phyloP scores from a whole-genome alignment of 1,140 invertebrate species.

The Lucilia cuprina region DNA sequence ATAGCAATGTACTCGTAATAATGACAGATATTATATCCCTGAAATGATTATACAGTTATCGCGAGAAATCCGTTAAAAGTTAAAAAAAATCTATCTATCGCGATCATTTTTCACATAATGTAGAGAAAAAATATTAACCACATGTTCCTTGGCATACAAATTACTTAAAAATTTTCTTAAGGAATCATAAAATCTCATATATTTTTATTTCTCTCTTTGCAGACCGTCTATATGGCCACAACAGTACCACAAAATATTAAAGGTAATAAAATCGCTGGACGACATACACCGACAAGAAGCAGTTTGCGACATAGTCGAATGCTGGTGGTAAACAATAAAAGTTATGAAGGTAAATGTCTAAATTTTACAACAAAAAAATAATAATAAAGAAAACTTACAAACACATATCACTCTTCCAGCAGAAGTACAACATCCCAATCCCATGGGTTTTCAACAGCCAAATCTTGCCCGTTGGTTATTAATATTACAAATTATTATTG shows the following conservation, averaged over 20 bases:
- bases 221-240: conserved; percentile 66
- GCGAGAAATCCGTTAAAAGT: too few relatives aligned
- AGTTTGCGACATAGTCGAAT: conserved; percentile 75
- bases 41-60: too few relatives aligned
- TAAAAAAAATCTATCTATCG: too few relatives aligned
- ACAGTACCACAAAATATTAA: conserved; percentile 76
- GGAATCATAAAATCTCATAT: too few relatives aligned
- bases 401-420: neutral
- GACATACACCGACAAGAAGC: conserved; percentile 75
- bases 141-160: too few relatives aligned
- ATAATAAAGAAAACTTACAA: too few relatives aligned
- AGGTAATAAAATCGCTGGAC: conserved; percentile 68
- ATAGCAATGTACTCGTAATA: too few relatives aligned
- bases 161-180: too few relatives aligned
- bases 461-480: conserved; percentile 67
- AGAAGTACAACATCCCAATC: conserved; percentile 51
- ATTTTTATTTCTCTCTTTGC: neutral
- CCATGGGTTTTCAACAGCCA: conserved; percentile 64
- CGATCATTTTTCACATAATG: too few relatives aligned
- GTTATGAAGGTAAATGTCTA: conserved; percentile 64
- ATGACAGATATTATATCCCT: too few relatives aligned
- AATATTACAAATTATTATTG: conserved; percentile 67
- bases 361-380: neutral
- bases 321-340: conserved; percentile 71
- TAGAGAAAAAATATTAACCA: too few relatives aligned